A percentile compares a stretch with the other conserved stretches of the same genome.
phyloP scores from a whole-genome alignment of 2,888 invertebrate species.

The Nephrotoma flavescens region DNA sequence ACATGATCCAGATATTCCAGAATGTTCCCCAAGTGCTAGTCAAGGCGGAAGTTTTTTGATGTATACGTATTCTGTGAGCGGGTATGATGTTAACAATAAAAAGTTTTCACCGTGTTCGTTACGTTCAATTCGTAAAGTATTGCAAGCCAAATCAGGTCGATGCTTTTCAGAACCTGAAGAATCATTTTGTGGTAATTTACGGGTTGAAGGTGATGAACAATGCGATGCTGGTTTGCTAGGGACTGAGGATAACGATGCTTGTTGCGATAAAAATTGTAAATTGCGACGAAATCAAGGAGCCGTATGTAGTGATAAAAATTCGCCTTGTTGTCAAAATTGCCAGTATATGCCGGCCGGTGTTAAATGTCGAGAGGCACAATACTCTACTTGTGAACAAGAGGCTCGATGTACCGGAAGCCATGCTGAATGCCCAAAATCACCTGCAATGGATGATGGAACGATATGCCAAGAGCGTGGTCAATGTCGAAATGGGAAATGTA shows the following conservation, averaged over 20 bases:
- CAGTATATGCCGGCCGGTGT: conserved; percentile 68
- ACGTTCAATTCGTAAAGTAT: conserved; percentile 81
- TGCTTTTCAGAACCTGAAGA: conserved; percentile 90
- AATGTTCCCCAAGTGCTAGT: conserved; percentile 88
- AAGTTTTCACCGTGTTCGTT: conserved; percentile 90
- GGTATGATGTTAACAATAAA: conserved; percentile 94
- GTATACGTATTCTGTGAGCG: conserved; percentile 93
- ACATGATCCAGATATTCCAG: conserved; percentile 90
- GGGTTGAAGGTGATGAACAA: conserved; percentile 91
- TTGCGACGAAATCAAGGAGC: conserved; percentile 69
- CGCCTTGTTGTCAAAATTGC: conserved; percentile 87
- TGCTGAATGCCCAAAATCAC: conserved; percentile 72
- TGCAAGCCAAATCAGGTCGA: conserved; percentile 80
- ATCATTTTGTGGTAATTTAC: conserved; percentile 89
- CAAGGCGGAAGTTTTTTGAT: conserved; percentile 91
- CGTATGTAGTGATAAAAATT: conserved; percentile 90
- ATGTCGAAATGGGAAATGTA: conserved; percentile 80
- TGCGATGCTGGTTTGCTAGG: conserved; percentile 91
- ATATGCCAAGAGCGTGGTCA: conserved; percentile 84
- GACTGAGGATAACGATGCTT: conserved; percentile 83
- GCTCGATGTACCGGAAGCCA: conserved; percentile 72
- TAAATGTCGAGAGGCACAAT: conserved; percentile 82
- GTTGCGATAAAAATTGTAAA: conserved; percentile 88
- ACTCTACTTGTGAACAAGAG: conserved; percentile 84
- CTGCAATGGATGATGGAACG: conserved; percentile 69